Conservation (phyloP, 2,888 invertebrate genomes). For the Noctua comes region DNA sequence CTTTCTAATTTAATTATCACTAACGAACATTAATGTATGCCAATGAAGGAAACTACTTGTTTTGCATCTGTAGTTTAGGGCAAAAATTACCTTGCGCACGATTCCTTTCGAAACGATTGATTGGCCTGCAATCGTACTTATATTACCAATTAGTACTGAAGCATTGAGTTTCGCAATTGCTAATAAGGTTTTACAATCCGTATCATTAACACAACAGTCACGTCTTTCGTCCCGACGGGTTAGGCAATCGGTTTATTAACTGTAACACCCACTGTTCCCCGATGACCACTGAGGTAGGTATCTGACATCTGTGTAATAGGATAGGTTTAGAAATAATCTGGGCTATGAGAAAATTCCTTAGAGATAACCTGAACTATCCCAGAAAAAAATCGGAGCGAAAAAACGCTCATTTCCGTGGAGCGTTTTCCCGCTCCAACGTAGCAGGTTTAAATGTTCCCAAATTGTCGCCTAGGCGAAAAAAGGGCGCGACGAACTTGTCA, state of each 20-base stretch:
- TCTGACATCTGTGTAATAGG: constrained; percentile 16
- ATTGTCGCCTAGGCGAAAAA: constrained; percentile 15
- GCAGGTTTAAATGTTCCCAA: constrained; percentile 26
- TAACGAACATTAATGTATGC: constrained; percentile 43
- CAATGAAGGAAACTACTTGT: constrained; percentile 27
- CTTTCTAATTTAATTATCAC: constrained; percentile 64
- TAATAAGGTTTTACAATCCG: constrained; percentile 43
- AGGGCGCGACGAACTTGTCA: background rate
- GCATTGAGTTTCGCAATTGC: constrained; percentile 45
- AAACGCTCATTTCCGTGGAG: constrained; percentile 3
- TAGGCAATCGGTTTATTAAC: constrained; percentile 44
- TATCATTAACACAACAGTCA: constrained; percentile 41
- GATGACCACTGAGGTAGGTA: constrained; percentile 14
- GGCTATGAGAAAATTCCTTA: background rate
- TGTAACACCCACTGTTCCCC: constrained; percentile 44
- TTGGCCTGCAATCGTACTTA: constrained; percentile 39
- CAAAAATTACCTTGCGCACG: constrained; percentile 46
- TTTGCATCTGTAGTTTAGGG: constrained; percentile 31
- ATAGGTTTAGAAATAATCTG: constrained; percentile 8
- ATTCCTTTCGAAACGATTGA: constrained; percentile 55
- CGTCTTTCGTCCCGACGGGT: constrained; percentile 26
- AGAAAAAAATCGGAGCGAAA: background rate
- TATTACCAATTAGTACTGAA: constrained; percentile 46
- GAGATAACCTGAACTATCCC: background rate
- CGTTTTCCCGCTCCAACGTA: constrained; percentile 16